Base-by-base conservation (phyloP, 2,113 vertebrate genomes). In the Proteles cristata region DNA sequence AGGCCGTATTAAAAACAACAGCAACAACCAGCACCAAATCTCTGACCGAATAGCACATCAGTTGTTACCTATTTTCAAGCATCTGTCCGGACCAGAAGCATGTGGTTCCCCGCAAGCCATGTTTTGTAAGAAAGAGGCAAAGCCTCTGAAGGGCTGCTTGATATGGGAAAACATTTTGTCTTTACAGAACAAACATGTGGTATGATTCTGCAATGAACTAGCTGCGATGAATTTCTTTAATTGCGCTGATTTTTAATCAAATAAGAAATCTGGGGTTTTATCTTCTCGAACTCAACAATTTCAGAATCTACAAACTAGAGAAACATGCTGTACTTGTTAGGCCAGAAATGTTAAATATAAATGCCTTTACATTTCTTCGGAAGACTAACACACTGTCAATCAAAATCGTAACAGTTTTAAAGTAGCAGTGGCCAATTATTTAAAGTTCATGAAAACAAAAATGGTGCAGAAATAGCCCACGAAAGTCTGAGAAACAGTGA, bases 261-360 rank as follows among this genome's bases (percentile, higher is more conserved):
- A 69, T 93, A 94, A 80, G 83, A 94, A 96, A 94, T 83, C 74
- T 90, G 80, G 86, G 35, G 48, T 66, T 93, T 95, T 91, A 77
- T 87, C 73, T 74, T 55, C 17, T 76, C 73, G 80, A 83, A 86
- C 68, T 12, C 39, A 28, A 96, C 93, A 92, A 79, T 94, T 95
- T 69, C 88, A 96, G 83, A 93, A 97, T 84, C 79, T 82, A 88
- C 58, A 69, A 96, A 87, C 25, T 63, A 45, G 33, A 92, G 86
- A 90, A 94, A 93, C 74, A 77, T 85, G 76, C 11, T 89, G 79
- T 53, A 68, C n/a, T 93, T 39, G 55, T 85, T 63, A 71, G 69
- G 92, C 45, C 90, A 82, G 68, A 77, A 96, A 93, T 91, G 87
- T 79, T 84, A 94, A 95, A 82, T 33, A 65, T 21, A 79, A 82